Evolutionary conservation across 1,140 invertebrate genomes (phyloP), one percentile per base, ranked within the genome.

Genomic region (Bradysia coprophila): DNA sequence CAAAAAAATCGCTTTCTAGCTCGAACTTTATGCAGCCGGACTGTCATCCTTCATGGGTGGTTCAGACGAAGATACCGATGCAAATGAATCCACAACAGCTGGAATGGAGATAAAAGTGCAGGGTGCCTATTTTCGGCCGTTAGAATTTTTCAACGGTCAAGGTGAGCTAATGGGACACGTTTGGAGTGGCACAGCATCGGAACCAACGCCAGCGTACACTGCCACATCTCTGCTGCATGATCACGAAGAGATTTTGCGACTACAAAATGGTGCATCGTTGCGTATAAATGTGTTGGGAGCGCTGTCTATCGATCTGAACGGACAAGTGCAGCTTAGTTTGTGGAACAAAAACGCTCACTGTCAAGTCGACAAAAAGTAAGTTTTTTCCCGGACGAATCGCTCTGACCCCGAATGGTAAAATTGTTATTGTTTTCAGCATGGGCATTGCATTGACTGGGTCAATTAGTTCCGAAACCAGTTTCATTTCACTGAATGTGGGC

Each of bases 311-410:
- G 86, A 93, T 56, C 61, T 92, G 6, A 75, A 81, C 41, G 88
- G 87, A 11, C 72, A 81, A 57, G 75, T 91, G n/a, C 72, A 78
- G 49, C 68, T 92, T 11, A 89, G 84, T 48, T 53, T 92, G 8
- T 93, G 88, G 88, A 84, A 83, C 47, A 72, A 80, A 52, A 90
- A 82, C 56, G 83, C 86, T 1, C 72, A 88, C 46, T 83, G 83
- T 10, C 57, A 84, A 21, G 82, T 93, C 0, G 76, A 82, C 53
- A 73, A 78, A 56, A 73, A 68, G 76, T 80, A 63, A 67, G 65
- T 49, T n/a, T 6, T 36, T n/a, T 43, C 24, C 23, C 38, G 16
- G 5, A 10, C 5, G 18, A 18, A 6, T 38, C 18, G 11, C 18
- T 11, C 3, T 20, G 18, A 38, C 18, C n/a, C 4, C 4, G 16